Evolutionary conservation across 2,113 vertebrate species (phyloP).

Genomic region (Marmota flaviventris): DNA sequence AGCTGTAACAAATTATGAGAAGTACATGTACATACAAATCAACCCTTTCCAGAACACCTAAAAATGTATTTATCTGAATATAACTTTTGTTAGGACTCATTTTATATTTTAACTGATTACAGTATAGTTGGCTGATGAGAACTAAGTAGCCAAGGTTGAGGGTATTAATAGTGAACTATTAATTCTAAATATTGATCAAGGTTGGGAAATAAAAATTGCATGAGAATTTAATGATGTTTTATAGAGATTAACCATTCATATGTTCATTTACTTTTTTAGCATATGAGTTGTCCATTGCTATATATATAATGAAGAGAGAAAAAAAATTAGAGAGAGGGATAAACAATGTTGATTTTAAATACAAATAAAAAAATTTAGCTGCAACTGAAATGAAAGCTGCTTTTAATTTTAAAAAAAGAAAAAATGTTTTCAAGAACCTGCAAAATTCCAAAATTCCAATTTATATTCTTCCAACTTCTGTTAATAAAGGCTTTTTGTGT

Average conservation of each 20-base stretch:
- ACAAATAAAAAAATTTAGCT: neutral
- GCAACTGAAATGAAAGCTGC: neutral
- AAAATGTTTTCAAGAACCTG: neutral
- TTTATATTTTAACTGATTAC: slow-evolving; percentile 15
- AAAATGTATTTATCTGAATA: neutral
- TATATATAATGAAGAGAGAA: neutral
- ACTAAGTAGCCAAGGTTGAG: neutral
- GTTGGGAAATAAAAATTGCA: neutral
- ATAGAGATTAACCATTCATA: neutral
- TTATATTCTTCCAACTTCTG: neutral
- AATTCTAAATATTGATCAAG: slow-evolving; percentile 22
- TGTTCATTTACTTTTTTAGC: neutral
- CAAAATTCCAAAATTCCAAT: neutral
- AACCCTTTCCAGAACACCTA: neutral
- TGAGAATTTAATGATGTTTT: neutral
- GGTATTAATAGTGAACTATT: neutral
- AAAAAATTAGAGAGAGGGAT: neutral
- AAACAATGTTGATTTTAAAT: slow-evolving; percentile 6
- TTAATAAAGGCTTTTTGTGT: neutral
- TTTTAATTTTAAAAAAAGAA: neutral
- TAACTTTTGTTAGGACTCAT: neutral
- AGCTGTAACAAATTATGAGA: neutral
- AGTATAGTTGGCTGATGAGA: neutral
- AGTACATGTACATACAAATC: neutral
- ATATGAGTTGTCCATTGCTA: neutral